Conservation (phyloP, 2,888 invertebrate species). For the Tenthredo mesomela region DNA sequence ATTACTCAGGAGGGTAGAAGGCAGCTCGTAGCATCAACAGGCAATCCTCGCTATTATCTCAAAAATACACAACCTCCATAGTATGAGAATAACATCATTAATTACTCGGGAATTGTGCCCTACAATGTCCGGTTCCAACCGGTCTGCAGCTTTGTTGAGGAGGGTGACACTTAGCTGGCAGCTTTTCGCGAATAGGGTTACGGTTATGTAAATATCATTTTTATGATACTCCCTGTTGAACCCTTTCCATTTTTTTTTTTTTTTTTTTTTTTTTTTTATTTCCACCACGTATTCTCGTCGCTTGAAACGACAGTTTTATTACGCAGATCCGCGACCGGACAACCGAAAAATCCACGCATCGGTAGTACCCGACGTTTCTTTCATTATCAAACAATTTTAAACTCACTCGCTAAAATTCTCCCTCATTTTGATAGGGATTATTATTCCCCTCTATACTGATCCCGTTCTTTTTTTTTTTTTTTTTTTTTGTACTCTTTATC, state of each 20-base stretch:
- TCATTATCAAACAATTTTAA: background rate
- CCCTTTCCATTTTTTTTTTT: background rate
- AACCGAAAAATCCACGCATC: slow-evolving; percentile 11
- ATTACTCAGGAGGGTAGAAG: slow-evolving; percentile 39
- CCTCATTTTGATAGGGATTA: background rate
- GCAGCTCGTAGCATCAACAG: slow-evolving; percentile 39
- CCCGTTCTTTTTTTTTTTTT: background rate
- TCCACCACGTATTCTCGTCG: background rate
- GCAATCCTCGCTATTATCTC: slow-evolving; percentile 44
- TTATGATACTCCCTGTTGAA: slow-evolving; percentile 9
- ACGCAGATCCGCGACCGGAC: slow-evolving; percentile 8
- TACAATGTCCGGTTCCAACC: slow-evolving; percentile 7
- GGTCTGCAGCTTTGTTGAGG: slow-evolving; percentile 32
- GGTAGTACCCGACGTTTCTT: background rate
- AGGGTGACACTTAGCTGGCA: slow-evolving; percentile 32
- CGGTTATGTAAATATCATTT: slow-evolving; percentile 45
- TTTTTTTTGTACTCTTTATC: background rate
- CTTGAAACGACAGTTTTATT: slow-evolving; percentile 13
- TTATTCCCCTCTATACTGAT: background rate
- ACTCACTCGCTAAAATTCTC: background rate
- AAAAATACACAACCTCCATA: slow-evolving; percentile 17
- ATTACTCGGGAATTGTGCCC: slow-evolving; percentile 25
- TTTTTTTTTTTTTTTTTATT: background rate
- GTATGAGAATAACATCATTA: slow-evolving; percentile 39
- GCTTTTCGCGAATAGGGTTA: slow-evolving; percentile 19